Evolutionary conservation across 2,113 vertebrate species (phyloP), one percentile per base, ranked within the genome.

Genomic region (Varanus salvator): DNA sequence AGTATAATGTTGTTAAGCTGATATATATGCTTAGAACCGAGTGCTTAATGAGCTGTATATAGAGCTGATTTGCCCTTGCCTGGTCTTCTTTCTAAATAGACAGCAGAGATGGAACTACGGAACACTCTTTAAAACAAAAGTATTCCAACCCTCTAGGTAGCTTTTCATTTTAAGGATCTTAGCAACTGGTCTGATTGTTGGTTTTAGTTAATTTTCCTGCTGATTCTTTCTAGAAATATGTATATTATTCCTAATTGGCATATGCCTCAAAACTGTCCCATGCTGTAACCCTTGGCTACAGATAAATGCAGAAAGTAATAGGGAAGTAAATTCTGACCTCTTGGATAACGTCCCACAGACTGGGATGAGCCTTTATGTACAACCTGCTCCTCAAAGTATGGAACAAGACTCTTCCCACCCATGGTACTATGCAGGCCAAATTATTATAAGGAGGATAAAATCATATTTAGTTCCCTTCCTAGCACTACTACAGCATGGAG

Each of bases 61-160:
- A 38, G 14, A 80, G 19, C 19, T 80, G 31, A 83, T 93, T 80
- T 86, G 27, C 44, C 6, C 50, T 93, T 88, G 11, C 6, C 84
- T 85, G 38, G 3, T 2, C 66, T 91, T 90, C 4, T 48, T 87
- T 77, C 1, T 0, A 1, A 86, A 38, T 0, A 68, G 3, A 2
- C 7, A 75, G 0, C 31, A 21, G 38, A 87, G 1, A 8, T 0
- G 74, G 14, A 68, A 93, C 0, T 9, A 0, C 66, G 25, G n/a
- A 4, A 0, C 4, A 76, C 29, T 19, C 0, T 52, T 38, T 69
- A 25, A 84, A 89, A 50, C 57, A 48, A 29, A 85, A 54, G 25
- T 54, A 57, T 31, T 54, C 14, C 31, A 54, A 50, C 66, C 38
- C 81, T 80, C 66, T 52, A 34, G 68, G 66, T 69, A 80, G 8